Evolutionary conservation across 2,113 vertebrate species (phyloP), one percentile per base, ranked within the genome.

Genomic region (Seriola dumerili): DNA sequence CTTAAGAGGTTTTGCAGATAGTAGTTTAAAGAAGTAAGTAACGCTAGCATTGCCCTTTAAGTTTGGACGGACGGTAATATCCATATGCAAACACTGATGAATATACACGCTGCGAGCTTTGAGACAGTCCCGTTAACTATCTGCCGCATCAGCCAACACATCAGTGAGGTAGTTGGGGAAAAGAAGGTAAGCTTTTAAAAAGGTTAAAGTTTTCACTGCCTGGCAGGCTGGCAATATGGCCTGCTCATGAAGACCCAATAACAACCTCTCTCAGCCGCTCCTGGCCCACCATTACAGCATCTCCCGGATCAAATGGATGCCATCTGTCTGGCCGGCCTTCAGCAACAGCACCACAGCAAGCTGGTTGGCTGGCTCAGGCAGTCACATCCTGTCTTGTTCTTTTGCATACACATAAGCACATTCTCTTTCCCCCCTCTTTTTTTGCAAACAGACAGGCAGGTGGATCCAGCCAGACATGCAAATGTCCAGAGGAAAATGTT

Each of bases 301-400:
- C 78, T 87, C 84, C 73, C 78, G 85, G 83, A 92, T 94, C 91
- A 94, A 93, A 93, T 90, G 82, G 80, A 86, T 84, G 72, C 94
- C 94, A 93, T 93, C 93, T 95, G 94, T 89, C 87, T 79, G 89
- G 81, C 78, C 32, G 4, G 54, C 71, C 46, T 85, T 86, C 76
- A 84, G 76, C 72, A 29, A 74, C 87, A 81, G 82, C 78, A 74
- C 72, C 40, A 38, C 87, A 78, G 84, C 78, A 78, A 74, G 62
- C 84, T 71, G 78, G 67, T 79, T 84, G 58, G 80, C 85, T 77
- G 73, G 72, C 85, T 86, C 85, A 76, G 62, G 36, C 67, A 61
- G 61, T 73, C 74, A 78, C 73, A 73, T 81, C 65, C 69, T 50
- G 48, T 32, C 40, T 65, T 21, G n/a, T 86, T 84, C 81, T 77